A percentile compares a stretch with the other conserved stretches of the same genome.
phyloP scores from a whole-genome alignment of 2,888 invertebrate genomes.

The Thelaira solivaga region DNA sequence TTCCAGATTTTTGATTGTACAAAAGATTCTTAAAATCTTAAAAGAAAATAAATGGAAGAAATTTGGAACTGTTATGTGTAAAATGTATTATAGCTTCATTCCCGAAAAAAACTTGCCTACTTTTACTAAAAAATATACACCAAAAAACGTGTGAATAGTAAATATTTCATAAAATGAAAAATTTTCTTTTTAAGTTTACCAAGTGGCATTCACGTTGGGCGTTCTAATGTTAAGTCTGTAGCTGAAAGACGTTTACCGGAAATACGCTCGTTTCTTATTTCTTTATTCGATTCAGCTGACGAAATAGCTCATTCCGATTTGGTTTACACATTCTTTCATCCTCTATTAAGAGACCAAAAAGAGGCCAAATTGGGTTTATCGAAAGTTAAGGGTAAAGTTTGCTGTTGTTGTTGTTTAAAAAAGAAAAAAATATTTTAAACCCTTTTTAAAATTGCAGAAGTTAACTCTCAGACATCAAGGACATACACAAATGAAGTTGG shows the following conservation, averaged over 20 bases:
- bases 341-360: slow-evolving; percentile 94
- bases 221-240: slow-evolving; percentile 96
- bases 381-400: slow-evolving; percentile 88
- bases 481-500: slow-evolving; percentile 80
- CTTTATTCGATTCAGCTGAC: slow-evolving; percentile 90
- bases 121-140: no score
- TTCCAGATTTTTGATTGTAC: no score
- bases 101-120: no score
- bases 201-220: slow-evolving; percentile 88
- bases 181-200: slow-evolving; percentile 79
- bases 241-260: slow-evolving; percentile 94
- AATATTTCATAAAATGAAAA: no score
- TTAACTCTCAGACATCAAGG: slow-evolving; percentile 71
- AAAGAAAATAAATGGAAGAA: no score
- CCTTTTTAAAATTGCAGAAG: slow-evolving; percentile 65
- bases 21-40: no score
- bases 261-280: slow-evolving; percentile 91
- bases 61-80: no score
- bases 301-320: slow-evolving; percentile 97
- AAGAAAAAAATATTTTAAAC: not conserved
- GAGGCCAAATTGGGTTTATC: slow-evolving; percentile 88
- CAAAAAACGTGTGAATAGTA: no score
- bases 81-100: no score
- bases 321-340: slow-evolving; percentile 99
- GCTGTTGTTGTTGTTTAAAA: not conserved